Percentiles rank a stretch among this genome's conserved stretches.
phyloP scores from a whole-genome alignment of 2,113 vertebrate species.

The Pionites leucogaster region DNA sequence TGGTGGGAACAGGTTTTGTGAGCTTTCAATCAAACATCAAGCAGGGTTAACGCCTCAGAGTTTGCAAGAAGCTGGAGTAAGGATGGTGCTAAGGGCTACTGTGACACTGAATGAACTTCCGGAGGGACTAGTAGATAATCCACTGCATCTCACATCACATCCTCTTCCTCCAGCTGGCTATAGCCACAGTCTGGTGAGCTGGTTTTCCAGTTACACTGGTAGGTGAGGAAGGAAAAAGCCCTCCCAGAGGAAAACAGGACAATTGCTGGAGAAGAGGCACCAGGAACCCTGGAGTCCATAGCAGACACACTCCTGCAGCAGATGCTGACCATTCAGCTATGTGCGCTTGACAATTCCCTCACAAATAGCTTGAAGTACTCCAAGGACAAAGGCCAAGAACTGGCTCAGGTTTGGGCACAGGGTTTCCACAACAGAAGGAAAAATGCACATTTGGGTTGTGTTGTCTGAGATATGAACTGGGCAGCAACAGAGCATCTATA shows the following conservation, averaged over 20 bases:
- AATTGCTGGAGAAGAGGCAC: background rate
- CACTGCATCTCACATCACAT: background rate
- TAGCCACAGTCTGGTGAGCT: background rate
- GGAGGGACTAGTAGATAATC: background rate
- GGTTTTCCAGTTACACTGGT: background rate
- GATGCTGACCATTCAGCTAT: background rate
- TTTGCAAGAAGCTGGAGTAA: background rate
- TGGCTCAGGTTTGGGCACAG: background rate
- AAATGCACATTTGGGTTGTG: background rate
- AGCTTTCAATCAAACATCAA: background rate
- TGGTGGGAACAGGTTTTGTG: background rate
- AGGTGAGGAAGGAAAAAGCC: background rate
- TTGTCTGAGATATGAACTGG: background rate
- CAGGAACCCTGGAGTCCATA: background rate
- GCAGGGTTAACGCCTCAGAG: background rate
- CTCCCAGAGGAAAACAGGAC: background rate
- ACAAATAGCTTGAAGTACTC: background rate
- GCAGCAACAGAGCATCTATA: background rate
- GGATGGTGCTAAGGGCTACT: background rate
- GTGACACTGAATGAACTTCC: background rate
- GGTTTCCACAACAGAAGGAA: background rate
- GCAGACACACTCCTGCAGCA: background rate
- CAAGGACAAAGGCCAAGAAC: rapidly evolving
- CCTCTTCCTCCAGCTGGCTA: background rate
- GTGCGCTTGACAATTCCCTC: background rate